Base-by-base conservation (phyloP, 2,797 vertebrate species). In the Chromis chromis region DNA sequence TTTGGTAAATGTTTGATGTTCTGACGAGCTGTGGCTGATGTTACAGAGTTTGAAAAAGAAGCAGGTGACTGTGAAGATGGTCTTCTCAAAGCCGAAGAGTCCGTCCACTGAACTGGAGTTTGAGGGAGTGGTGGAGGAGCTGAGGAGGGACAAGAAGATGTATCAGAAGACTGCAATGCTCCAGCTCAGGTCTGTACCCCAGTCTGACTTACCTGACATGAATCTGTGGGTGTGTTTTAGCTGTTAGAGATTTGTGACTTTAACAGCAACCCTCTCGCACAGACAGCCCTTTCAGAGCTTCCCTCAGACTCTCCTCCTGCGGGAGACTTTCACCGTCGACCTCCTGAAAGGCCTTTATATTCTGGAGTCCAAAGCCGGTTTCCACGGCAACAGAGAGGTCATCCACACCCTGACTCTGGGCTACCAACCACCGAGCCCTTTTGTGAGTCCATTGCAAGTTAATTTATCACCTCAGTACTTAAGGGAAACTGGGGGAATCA, bases 241-340 rank as follows among this genome's bases (percentile, higher is more conserved):
- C 6, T 33, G 4, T 40, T 42, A 21, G 36, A 9, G 14, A 19
- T 19, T 40, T 6, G 31, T 78, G 55, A 75, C 33, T 59, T 48
- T 74, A 52, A 36, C 27, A 68, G 16, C 52, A 13, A 16, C 27
- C 65, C 28, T 84, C 52, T 78, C 2, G 49, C 83, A 74, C 92
- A 98, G 96, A 83, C 96, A 96, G 83, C 94, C 96, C 19, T 94
- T 96, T 89, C 92, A 91, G 77, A 85, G 88, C 74, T 90, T 94
- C 68, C 93, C 94, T 6, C 94, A 91, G 86, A 95, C 86, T 78
- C 83, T 96, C 25, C 71, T 96, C 64, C 91, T 97, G 36, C 94
- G 94, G 83, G 95, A 96, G 82, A 96, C 94, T 3, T 96, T 97
- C 84, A 96, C 93, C 0, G 78, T 94, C 0, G 93, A 96, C 79